Base-by-base conservation (phyloP, 2,888 invertebrate species). In the Melinaea marsaeus region DNA sequence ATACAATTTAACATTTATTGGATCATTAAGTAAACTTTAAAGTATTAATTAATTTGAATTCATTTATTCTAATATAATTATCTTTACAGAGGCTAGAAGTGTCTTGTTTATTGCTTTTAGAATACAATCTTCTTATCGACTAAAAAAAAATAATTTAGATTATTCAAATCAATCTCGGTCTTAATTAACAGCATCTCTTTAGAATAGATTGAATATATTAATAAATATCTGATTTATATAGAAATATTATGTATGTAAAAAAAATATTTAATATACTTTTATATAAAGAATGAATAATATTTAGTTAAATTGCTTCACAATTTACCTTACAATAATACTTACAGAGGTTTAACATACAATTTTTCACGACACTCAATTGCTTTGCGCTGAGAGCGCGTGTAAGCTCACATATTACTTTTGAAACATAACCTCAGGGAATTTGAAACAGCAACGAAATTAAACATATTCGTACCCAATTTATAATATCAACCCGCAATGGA, bases 381-480 rank as follows among this genome's bases (percentile, higher is more conserved):
- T 35, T 55, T 55, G 62, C 51, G 51, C 32, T 51, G 51, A 51
- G n/a, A 4, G 63, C 59, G 55, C 55, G 55, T 60, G 57, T 62
- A 71, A 71, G 69, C 70, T 65, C 62, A 70, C 58, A 69, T 70
- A 72, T 70, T 71, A 72, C 68, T 62, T 74, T 75, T 72, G 66
- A 72, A 71, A 58, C 72, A 65, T 74, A 72, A 75, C 73, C 71
- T 67, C 70, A 69, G 72, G 75, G 72, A 78, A 79, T 73, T 75
- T 71, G 64, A 69, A 74, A 73, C 75, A 72, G 72, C 74, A 75
- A 75, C 74, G 75, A 76, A 81, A 79, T 80, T 79, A 78, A 78
- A 78, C 74, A 75, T 73, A 76, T 71, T 75, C 74, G 72, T 74
- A 75, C 69, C 72, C 73, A 78, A 79, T 77, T 77, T 73, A 76